phyloP scores from a whole-genome alignment of 2,888 invertebrate species.

The Spatulosminthurus flaviceps region DNA sequence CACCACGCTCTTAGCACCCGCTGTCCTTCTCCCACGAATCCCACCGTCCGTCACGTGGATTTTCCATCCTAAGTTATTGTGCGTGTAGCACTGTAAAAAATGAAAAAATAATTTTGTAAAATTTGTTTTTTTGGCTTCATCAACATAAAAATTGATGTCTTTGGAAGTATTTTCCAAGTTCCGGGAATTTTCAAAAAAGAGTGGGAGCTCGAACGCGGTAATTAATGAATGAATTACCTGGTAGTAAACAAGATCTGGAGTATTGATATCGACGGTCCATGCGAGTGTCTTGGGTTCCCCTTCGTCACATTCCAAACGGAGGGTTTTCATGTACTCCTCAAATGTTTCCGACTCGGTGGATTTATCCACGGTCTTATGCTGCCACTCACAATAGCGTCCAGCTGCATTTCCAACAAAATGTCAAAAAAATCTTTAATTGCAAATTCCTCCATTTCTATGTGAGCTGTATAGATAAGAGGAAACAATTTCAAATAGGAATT shows the following conservation, averaged over 20 bases:
- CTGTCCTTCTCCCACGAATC: slow-evolving; percentile 64
- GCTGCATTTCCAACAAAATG: slow-evolving; percentile 69
- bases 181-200: too few species aligned
- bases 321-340: slow-evolving; percentile 78
- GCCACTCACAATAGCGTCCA: slow-evolving; percentile 89
- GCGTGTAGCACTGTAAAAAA: slow-evolving; percentile 82
- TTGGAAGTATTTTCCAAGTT: too few species aligned
- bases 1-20: not conserved
- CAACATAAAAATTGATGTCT: too few species aligned
- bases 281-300: slow-evolving; percentile 80
- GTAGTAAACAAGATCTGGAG: slow-evolving; percentile 86
- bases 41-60: slow-evolving; percentile 85
- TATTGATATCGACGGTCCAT: slow-evolving; percentile 86
- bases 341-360: slow-evolving; percentile 78
- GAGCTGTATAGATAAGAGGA: too few species aligned
- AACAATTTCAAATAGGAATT: too few species aligned
- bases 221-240: slow-evolving; percentile 73
- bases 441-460: too few species aligned
- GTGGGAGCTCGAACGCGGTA: too few species aligned
- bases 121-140: too few species aligned
- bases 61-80: slow-evolving; percentile 91
- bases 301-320: slow-evolving; percentile 77
- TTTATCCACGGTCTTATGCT: slow-evolving; percentile 80
- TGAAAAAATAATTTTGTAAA: slow-evolving; percentile 65
- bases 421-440: too few species aligned